Conservation (phyloP, 2,797 vertebrate species). For the Australoheros facetus region DNA sequence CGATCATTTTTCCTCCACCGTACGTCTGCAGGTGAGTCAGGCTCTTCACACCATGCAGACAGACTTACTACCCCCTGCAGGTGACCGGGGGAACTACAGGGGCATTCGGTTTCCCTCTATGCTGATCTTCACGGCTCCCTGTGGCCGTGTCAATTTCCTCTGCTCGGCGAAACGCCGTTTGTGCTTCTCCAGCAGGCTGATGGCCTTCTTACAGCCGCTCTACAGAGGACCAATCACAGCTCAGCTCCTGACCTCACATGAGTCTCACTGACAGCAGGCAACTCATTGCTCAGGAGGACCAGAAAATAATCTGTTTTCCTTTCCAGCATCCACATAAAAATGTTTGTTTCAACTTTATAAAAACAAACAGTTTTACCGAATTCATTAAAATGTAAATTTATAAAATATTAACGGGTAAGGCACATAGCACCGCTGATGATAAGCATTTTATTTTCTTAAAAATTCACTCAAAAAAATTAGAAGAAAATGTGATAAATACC, state of each 20-base stretch:
- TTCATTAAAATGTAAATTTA: background rate
- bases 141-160: conserved; percentile 86
- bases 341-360: background rate
- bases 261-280: background rate
- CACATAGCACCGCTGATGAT: too few relatives aligned
- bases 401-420: too few relatives aligned
- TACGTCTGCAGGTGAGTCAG: background rate
- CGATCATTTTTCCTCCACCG: background rate
- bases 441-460: too few relatives aligned
- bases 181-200: conserved; percentile 95
- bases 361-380: background rate
- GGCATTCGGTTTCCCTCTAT: conserved; percentile 96
- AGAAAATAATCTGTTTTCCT: background rate
- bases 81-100: conserved; percentile 79
- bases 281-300: background rate
- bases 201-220: conserved; percentile 86
- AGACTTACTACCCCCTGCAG: conserved; percentile 83
- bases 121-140: conserved; percentile 94
- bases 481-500: too few relatives aligned
- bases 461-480: too few relatives aligned
- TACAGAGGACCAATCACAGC: conserved; percentile 76
- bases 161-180: conserved; percentile 92
- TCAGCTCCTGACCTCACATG: conserved; percentile 35
- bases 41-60: conserved; percentile 59
- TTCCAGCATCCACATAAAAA: background rate